These are phyloP conservation scores for Dermatemys mawii DNA, from an alignment of 2,113 vertebrate genomes.

Conservation along the genomic window DNA sequence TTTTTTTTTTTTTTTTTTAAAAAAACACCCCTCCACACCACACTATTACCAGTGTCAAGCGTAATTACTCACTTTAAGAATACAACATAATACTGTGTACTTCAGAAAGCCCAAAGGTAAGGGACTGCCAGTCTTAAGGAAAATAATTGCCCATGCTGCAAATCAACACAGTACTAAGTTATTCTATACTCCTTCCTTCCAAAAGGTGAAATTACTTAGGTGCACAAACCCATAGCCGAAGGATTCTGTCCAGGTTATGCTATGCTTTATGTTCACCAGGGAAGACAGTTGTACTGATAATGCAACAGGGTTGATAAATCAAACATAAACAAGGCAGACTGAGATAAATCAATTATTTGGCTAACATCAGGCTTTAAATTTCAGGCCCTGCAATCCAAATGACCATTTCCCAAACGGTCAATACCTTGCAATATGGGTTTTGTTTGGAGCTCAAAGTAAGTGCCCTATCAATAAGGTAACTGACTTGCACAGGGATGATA, in stretches of 20 bases:
- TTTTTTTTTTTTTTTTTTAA: too few species aligned
- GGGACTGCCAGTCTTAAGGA: too few species aligned
- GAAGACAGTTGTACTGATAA: neutral
- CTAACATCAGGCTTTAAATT: neutral
- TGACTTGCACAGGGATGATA: neutral
- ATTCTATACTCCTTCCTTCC: neutral
- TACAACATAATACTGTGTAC: neutral
- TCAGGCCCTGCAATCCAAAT: neutral
- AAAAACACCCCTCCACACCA: neutral
- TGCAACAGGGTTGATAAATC: too few species aligned
- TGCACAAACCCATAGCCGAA: neutral
- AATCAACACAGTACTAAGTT: constrained; percentile 8
- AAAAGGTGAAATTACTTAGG: neutral
- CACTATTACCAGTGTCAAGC: neutral
- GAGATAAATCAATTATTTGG: neutral
- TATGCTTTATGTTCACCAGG: neutral
- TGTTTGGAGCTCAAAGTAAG: neutral
- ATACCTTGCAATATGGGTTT: neutral
- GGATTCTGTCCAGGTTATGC: rapidly evolving
- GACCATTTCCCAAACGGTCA: neutral
- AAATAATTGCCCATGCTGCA: neutral
- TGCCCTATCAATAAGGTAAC: neutral
- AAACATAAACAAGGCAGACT: rapidly evolving
- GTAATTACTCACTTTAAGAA: neutral
- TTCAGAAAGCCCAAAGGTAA: neutral